Base-by-base conservation (phyloP, 2,888 invertebrate genomes). In the Pachymerium ferrugineum region DNA sequence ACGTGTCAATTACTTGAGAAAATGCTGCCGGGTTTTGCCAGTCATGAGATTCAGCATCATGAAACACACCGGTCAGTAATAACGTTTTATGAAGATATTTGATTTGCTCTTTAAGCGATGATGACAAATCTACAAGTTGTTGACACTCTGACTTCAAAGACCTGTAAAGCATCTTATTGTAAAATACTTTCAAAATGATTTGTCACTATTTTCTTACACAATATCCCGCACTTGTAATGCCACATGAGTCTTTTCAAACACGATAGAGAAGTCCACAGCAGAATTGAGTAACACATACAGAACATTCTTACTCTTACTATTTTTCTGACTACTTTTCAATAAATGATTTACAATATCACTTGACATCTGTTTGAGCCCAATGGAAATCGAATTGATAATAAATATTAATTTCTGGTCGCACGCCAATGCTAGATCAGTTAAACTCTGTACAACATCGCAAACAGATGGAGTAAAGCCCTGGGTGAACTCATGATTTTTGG, bases 391-490 rank as follows among this genome's bases (percentile, higher is more conserved):
- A 6, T 16, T 4, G 19, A 1, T 16, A 22, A 47, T 47, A 16
- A 22, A 1, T 22, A 5, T 22, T 3, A 47, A 22, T 22, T 47
- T 16, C 19, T 38, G 3, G n/a, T 14, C 16, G 38, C 38, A 4
- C 38, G 38, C 38, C n/a, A 0, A 1, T 0, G 19, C 47, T 22
- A 47, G 22, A 47, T 47, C 6, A 19, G 79, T 80, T 16, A 81
- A 82, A 78, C 83, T 83, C n/a, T n/a, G n/a, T n/a, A n/a, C n/a
- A n/a, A n/a, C n/a, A n/a, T n/a, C n/a, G n/a, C n/a, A n/a, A n/a
- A n/a, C n/a, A n/a, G n/a, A n/a, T n/a, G n/a, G n/a, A n/a, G n/a
- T n/a, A n/a, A n/a, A n/a, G n/a, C n/a, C n/a, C n/a, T n/a, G n/a
- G n/a, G n/a, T n/a, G n/a, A n/a, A n/a, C n/a, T n/a, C n/a, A n/a